phyloP scores from a whole-genome alignment of 2,888 invertebrate species.

The Drosophila paranaensis region DNA sequence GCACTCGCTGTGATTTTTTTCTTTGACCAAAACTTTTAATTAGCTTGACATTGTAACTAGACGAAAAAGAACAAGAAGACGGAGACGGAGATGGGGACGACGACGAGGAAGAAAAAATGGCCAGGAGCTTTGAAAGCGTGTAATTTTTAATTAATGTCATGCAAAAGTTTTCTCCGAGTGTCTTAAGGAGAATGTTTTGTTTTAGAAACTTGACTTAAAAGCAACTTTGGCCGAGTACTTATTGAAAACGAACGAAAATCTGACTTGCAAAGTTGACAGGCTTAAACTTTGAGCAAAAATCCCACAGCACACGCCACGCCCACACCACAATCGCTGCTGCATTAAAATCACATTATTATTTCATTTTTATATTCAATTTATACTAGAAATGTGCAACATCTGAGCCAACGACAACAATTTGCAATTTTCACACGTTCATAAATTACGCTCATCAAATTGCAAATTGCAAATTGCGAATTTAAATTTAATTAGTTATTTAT shows the following conservation, averaged over 20 bases:
- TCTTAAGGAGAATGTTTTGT: slow-evolving; percentile 52
- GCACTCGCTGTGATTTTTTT: slow-evolving; percentile 32
- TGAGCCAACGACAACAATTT: slow-evolving; percentile 45
- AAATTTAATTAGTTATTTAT: slow-evolving; percentile 77
- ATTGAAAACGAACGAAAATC: slow-evolving; percentile 44
- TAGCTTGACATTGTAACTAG: slow-evolving; percentile 68
- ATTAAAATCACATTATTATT: slow-evolving; percentile 8
- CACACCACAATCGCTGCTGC: not conserved
- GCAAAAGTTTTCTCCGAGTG: slow-evolving; percentile 41
- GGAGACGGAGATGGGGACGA: too few species aligned
- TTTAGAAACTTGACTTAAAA: slow-evolving; percentile 42
- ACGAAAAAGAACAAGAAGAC: slow-evolving; percentile 5
- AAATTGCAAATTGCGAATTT: slow-evolving; percentile 70
- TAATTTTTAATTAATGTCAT: slow-evolving; percentile 67
- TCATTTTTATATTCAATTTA: slow-evolving; percentile 2
- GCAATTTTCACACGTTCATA: slow-evolving; percentile 68
- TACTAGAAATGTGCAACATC: slow-evolving; percentile 20
- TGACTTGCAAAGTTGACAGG: slow-evolving; percentile 29
- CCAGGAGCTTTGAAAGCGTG: slow-evolving; percentile 40
- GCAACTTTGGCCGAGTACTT: slow-evolving; percentile 33
- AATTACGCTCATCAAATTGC: slow-evolving; percentile 74
- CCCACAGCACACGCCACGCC: not conserved
- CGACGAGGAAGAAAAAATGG: not conserved
- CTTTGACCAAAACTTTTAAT: slow-evolving; percentile 75
- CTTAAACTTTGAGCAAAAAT: slow-evolving; percentile 16